Percentiles rank a stretch among this genome's conserved stretches.
Conservation (phyloP, 2,113 vertebrate species). For the Tympanuchus pallidicinctus region DNA sequence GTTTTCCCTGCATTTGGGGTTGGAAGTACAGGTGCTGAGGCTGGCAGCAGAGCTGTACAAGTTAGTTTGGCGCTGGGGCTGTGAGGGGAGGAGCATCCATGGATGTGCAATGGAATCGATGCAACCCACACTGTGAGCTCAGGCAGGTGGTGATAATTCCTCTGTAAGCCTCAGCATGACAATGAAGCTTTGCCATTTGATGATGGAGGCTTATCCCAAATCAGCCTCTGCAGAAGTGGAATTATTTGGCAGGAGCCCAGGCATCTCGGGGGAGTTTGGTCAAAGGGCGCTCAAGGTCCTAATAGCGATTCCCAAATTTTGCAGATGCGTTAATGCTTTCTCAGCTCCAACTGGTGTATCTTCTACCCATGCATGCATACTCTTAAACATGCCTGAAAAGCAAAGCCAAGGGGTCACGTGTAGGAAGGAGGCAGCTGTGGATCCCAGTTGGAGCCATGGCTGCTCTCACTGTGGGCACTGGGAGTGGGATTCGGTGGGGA, state of each 20-base stretch:
- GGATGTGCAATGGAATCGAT: not conserved
- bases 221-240: not conserved
- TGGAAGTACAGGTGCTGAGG: not conserved
- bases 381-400: not conserved
- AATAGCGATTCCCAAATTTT: not conserved
- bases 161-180: not conserved
- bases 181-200: not conserved
- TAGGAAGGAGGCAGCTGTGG: not conserved
- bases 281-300: rapidly evolving
- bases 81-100: rapidly evolving
- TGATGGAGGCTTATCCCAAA: not conserved
- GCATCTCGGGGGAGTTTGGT: not conserved
- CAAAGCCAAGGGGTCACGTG: rapidly evolving
- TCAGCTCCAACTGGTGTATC: rapidly evolving
- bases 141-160: not conserved
- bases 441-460: not conserved
- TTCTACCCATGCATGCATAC: not conserved
- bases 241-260: not conserved
- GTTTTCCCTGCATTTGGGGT: not conserved
- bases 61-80: rapidly evolving
- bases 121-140: not conserved
- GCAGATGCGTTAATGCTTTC: rapidly evolving
- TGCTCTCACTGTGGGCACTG: not conserved
- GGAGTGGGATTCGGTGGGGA: not conserved
- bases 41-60: not conserved